Evolutionary conservation across 2,888 invertebrate species (phyloP).

Genomic region (Hecatera dysodea): DNA sequence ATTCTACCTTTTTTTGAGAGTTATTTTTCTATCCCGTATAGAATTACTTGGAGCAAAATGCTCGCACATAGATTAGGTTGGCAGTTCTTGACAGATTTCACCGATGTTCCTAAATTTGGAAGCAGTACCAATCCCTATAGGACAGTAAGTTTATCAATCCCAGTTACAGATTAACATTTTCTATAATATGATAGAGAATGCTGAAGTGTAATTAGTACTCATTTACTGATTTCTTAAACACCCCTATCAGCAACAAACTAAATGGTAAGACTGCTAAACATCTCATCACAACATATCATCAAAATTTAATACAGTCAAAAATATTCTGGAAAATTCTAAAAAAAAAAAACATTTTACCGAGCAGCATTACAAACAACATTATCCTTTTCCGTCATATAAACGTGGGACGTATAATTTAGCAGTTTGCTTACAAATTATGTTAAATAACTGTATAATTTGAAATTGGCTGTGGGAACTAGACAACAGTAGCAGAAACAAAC

Average conservation of each 20-base stretch:
- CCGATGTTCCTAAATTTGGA: neutral
- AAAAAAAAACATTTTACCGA: neutral
- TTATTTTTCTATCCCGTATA: neutral
- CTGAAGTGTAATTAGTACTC: neutral
- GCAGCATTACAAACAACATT: constrained; percentile 2
- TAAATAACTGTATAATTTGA: constrained; percentile 54
- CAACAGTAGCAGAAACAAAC: constrained; percentile 45
- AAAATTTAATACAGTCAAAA: constrained; percentile 8
- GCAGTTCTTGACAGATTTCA: neutral
- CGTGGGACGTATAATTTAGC: constrained; percentile 44
- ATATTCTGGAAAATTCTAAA: neutral
- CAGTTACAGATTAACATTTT: neutral
- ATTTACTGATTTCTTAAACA: neutral
- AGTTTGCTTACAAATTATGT: constrained; percentile 49
- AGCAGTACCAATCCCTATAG: neutral
- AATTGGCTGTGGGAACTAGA: constrained; percentile 61
- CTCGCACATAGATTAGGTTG: neutral
- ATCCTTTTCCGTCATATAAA: constrained; percentile 34
- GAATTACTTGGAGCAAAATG: neutral
- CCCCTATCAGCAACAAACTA: neutral
- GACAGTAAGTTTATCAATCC: neutral
- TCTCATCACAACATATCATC: neutral
- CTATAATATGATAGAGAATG: neutral
- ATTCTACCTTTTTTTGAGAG: neutral
- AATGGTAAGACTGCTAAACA: neutral